Base-by-base conservation (phyloP, 2,888 invertebrate species). In the Tortrix viridana region DNA sequence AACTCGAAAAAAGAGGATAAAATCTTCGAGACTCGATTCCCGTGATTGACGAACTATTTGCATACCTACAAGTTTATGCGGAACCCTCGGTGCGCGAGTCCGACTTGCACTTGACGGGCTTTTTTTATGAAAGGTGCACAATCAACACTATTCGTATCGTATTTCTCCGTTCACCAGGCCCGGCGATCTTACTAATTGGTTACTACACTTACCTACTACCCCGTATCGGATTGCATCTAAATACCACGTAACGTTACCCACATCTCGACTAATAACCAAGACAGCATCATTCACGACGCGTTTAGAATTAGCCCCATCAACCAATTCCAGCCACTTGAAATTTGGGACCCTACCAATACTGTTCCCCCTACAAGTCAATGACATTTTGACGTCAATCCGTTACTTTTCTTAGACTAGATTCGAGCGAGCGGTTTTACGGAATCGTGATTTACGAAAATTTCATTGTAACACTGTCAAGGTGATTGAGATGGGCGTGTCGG, bases 251-350 rank as follows among this genome's bases (percentile, higher is more conserved):
- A 49, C 44, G 55, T 32, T 6, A 32, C 48, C 53, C 60, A 49
- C 60, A 60, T 19, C 50, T 46, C 53, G 41, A 32, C 59, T 65
- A 59, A 66, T 49, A 54, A 59, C 48, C 32, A 50, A 61, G 46
- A 43, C 20, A 46, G 52, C 59, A 41, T 44, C 20, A 66, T 64
- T 57, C 60, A 54, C 26, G 38, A 46, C 38, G 23, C 16, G 37
- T 63, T 58, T 37, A 37, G 37, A 62, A 58, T 62, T 58, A 47
- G 70, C 70, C 66, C 76, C 70, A 81, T 85, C 80, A 85, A 82
- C 77, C 83, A 84, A 85, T 88, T 82, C 66, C 68, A 59, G 67
- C 74, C 77, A 80, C 71, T 81, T 82, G 76, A 81, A 74, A 68
- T 71, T 69, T 66, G 73, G 69, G 69, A 66, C 70, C 67, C 67